A percentile compares a stretch with the other conserved stretches of the same genome.
Conservation (phyloP, 1,140 invertebrate genomes). For the Triops cancriformis region DNA sequence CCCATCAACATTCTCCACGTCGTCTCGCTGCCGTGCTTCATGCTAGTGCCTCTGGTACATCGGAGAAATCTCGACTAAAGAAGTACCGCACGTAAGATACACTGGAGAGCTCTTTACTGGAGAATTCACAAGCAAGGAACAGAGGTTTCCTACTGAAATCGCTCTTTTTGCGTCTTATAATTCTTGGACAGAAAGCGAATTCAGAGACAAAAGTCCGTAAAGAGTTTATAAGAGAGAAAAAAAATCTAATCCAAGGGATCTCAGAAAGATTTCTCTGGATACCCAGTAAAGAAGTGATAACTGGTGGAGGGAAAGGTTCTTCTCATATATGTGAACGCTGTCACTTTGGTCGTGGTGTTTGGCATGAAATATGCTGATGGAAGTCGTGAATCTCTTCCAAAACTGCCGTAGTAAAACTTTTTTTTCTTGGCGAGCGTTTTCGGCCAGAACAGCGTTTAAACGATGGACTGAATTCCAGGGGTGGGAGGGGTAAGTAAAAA, state of each 20-base stretch:
- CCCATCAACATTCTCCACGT: neutral
- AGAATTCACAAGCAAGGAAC: no score
- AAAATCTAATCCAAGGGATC: no score
- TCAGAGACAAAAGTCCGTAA: no score
- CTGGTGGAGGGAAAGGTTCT: neutral
- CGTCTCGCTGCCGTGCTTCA: neutral
- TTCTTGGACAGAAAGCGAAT: no score
- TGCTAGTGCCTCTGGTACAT: neutral
- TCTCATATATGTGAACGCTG: neutral
- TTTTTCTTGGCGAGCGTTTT: neutral
- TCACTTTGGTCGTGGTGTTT: neutral
- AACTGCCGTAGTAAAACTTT: neutral
- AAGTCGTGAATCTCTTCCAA: neutral
- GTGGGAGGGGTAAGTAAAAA: neutral
- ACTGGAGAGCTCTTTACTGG: no score
- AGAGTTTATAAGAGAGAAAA: no score
- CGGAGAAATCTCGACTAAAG: no score
- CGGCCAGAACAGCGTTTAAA: neutral
- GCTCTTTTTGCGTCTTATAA: no score
- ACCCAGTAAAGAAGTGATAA: neutral
- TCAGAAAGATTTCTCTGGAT: neutral
- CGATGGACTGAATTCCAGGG: neutral
- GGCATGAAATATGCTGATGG: slow-evolving; percentile 12
- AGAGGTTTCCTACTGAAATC: no score
- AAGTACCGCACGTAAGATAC: no score